A percentile compares a stretch with the other conserved stretches of the same genome.
Conservation (phyloP, 1,140 invertebrate species). For the Drosophila biarmipes region DNA sequence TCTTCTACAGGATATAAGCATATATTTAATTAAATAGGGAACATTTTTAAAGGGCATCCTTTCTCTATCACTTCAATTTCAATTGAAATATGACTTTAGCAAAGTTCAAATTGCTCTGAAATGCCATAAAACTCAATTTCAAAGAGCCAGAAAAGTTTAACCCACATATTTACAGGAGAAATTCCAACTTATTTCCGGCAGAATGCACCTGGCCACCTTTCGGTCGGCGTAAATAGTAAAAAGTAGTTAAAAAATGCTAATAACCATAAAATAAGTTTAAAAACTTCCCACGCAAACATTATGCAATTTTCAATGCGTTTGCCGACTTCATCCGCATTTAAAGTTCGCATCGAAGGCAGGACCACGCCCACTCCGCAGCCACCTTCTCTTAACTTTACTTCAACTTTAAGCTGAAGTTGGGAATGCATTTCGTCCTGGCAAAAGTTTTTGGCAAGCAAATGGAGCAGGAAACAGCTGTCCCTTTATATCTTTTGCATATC, state of each 20-base stretch:
- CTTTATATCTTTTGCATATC: conserved; percentile 83
- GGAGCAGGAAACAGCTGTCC: conserved; percentile 81
- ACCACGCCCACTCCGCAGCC: not conserved
- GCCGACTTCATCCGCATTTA: conserved; percentile 45
- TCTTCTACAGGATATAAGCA: no score
- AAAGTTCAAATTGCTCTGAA: not conserved
- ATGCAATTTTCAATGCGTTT: conserved; percentile 59
- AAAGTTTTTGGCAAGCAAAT: conserved; percentile 81
- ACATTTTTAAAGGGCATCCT: no score
- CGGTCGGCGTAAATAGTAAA: conserved; percentile 59
- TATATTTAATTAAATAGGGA: no score
- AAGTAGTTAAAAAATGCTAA: conserved; percentile 73
- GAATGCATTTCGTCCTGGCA: conserved; percentile 70
- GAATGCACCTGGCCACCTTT: conserved; percentile 56
- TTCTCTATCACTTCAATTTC: not conserved
- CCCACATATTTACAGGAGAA: not conserved
- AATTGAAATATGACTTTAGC: not conserved
- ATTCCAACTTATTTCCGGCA: not conserved
- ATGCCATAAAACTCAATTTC: conserved; percentile 3
- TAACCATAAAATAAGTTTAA: conserved; percentile 69
- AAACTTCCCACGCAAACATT: conserved; percentile 45
- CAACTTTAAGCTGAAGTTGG: conserved; percentile 44
- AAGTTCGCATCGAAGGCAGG: conserved; percentile 38
- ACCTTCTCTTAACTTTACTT: conserved; percentile 15
- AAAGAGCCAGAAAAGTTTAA: not conserved